Evolutionary conservation across 2,888 invertebrate genomes (phyloP).

Genomic region (Sericinus montela): DNA sequence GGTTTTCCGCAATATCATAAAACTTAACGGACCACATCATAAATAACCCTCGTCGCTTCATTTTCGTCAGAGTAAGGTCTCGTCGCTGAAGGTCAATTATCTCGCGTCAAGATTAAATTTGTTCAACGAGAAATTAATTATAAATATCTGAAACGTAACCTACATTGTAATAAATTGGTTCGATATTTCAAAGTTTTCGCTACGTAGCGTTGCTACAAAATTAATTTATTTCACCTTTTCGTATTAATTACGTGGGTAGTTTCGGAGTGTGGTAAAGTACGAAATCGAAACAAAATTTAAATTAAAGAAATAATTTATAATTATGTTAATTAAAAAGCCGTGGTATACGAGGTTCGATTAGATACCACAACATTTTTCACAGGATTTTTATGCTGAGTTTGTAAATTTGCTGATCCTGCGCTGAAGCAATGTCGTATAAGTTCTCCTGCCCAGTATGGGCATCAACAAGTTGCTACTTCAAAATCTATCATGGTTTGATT

Average conservation of each 20-base stretch:
- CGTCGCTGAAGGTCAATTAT: slow-evolving; percentile 9
- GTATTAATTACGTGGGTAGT: not conserved
- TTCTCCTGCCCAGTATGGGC: no score
- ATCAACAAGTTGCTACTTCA: no score
- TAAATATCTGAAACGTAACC: not conserved
- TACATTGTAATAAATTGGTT: not conserved
- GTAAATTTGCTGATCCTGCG: no score
- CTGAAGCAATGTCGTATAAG: no score
- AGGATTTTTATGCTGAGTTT: no score
- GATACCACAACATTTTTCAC: no score
- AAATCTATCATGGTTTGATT: no score
- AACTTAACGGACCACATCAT: slow-evolving; percentile 11
- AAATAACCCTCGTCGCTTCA: slow-evolving; percentile 10
- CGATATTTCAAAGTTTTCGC: not conserved
- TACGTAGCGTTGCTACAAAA: not conserved
- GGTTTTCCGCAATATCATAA: slow-evolving; percentile 15
- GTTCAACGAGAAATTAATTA: not conserved
- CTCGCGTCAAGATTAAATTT: slow-evolving; percentile 9
- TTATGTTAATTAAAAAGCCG: no score
- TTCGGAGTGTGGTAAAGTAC: no score
- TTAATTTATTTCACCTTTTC: not conserved
- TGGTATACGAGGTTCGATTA: no score
- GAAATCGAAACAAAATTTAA: no score
- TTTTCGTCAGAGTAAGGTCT: slow-evolving; percentile 4
- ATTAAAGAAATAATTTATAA: no score